Percentiles rank a stretch among this genome's conserved stretches.
Evolutionary conservation across 2,888 invertebrate genomes (phyloP).

Genomic region (Nomada lathburiana): DNA sequence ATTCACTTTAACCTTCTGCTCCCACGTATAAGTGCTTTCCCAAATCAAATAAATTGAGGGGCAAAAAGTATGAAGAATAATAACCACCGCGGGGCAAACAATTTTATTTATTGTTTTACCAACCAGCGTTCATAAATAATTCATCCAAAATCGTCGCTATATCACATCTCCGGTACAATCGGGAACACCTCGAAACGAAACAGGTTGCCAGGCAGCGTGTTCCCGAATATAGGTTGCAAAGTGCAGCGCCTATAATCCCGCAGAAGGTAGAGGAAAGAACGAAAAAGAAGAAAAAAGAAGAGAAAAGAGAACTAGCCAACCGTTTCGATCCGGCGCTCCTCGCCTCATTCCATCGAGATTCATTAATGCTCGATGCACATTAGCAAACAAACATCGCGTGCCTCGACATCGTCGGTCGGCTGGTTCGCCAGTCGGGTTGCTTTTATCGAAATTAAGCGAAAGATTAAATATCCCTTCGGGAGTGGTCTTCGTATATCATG

Average conservation of each 20-base stretch:
- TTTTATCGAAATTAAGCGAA: slow-evolving; percentile 66
- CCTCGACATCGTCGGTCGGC: slow-evolving; percentile 43
- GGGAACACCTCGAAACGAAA: background rate
- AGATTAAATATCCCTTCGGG: slow-evolving; percentile 58
- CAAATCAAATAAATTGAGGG: too few relatives aligned
- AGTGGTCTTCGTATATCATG: slow-evolving; percentile 23
- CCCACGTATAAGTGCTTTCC: too few relatives aligned
- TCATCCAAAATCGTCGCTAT: too few relatives aligned
- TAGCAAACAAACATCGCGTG: slow-evolving; percentile 61
- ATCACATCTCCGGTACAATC: background rate
- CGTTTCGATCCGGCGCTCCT: slow-evolving; percentile 16
- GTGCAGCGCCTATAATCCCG: slow-evolving; percentile 44
- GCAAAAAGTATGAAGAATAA: too few relatives aligned
- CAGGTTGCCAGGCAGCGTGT: slow-evolving; percentile 8
- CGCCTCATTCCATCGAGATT: slow-evolving; percentile 45
- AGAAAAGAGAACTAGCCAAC: background rate
- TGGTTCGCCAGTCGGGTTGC: slow-evolving; percentile 30
- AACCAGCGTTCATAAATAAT: too few relatives aligned
- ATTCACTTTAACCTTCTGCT: too few relatives aligned
- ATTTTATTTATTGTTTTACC: too few relatives aligned
- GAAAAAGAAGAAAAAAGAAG: background rate
- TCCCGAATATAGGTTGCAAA: slow-evolving; percentile 38
- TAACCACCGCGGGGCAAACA: too few relatives aligned
- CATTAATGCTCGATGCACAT: slow-evolving; percentile 55
- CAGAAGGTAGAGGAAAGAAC: slow-evolving; percentile 2